phyloP scores from a whole-genome alignment of 2,888 invertebrate genomes.

The Acleris holmiana region DNA sequence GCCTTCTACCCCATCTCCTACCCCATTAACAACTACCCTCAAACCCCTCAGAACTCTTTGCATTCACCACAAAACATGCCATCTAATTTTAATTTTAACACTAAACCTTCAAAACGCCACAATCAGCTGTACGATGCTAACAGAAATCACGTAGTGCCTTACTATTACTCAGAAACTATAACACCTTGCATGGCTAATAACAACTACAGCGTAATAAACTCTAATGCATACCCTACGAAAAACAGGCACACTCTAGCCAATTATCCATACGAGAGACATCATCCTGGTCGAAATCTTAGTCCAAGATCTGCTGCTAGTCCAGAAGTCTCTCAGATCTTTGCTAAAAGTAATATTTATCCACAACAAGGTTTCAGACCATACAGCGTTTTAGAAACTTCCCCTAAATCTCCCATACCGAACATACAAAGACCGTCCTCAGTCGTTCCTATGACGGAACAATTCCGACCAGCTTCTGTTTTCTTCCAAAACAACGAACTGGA shows the following conservation, averaged over 20 bases:
- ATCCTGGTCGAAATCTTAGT: conserved; percentile 61
- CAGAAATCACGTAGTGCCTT: conserved; percentile 80
- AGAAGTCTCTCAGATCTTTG: conserved; percentile 59
- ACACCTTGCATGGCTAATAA: conserved; percentile 77
- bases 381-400: conserved; percentile 72
- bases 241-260: conserved; percentile 69
- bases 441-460: conserved; percentile 75
- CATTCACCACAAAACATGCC: conserved; percentile 70
- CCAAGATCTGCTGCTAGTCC: conserved; percentile 56
- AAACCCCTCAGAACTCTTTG: conserved; percentile 61
- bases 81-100: conserved; percentile 53
- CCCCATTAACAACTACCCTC: conserved; percentile 78
- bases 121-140: conserved; percentile 83
- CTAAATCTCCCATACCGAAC: conserved; percentile 60
- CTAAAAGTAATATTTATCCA: conserved; percentile 57
- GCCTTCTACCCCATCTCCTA: conserved; percentile 76
- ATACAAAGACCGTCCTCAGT: conserved; percentile 73
- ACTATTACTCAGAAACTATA: conserved; percentile 78
- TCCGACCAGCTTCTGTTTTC: conserved; percentile 72
- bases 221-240: conserved; percentile 54
- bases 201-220: conserved; percentile 62
- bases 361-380: conserved; percentile 71
- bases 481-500: conserved; percentile 59
- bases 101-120: conserved; percentile 66
- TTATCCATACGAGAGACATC: conserved; percentile 66